phyloP scores from a whole-genome alignment of 2,113 vertebrate genomes.

The Orycteropus afer region DNA sequence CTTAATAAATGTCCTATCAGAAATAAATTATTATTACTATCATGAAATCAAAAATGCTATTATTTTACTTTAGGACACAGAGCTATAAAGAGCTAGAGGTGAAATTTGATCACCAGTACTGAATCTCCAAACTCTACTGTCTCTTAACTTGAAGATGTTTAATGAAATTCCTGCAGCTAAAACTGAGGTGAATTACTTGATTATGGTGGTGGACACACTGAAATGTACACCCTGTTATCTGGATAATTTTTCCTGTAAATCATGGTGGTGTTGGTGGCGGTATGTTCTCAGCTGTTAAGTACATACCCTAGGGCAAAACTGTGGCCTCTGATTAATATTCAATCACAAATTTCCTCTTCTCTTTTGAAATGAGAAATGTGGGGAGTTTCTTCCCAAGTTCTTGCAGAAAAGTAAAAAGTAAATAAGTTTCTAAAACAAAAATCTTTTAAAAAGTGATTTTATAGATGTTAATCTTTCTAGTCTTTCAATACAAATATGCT shows the following conservation, averaged over 20 bases:
- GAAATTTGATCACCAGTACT: not conserved
- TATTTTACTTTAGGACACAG: not conserved
- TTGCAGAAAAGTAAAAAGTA: not conserved
- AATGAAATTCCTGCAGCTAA: not conserved
- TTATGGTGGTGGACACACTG: not conserved
- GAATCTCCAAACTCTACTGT: not conserved
- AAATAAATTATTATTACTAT: not conserved
- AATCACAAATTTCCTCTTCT: not conserved
- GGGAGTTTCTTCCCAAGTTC: not conserved
- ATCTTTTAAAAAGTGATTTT: constrained; percentile 7
- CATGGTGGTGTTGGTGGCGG: not conserved
- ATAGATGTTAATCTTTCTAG: not conserved
- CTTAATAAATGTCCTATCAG: not conserved
- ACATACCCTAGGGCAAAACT: not conserved
- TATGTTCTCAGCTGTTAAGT: not conserved
- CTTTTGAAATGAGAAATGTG: not conserved
- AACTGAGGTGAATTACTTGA: not conserved
- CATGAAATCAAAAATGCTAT: not conserved
- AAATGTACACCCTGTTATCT: not conserved
- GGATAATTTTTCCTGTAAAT: not conserved
- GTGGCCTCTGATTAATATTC: not conserved
- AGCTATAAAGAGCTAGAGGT: not conserved
- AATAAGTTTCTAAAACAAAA: not conserved
- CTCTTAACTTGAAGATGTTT: not conserved
- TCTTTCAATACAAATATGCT: not conserved